Conservation (phyloP, 2,888 invertebrate genomes). For the Tetragonula carbonaria region DNA sequence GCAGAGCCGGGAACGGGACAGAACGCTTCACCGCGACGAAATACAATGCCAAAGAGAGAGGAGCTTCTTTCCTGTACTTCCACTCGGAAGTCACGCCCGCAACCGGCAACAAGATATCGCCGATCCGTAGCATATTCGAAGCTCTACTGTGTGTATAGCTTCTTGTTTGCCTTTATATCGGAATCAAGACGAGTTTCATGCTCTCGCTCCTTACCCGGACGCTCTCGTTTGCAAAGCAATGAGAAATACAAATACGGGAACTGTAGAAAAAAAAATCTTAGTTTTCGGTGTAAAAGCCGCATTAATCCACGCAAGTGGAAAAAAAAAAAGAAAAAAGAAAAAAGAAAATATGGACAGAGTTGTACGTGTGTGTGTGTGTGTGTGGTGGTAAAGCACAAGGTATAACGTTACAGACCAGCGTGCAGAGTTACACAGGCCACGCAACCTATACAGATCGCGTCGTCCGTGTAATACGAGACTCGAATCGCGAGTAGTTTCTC, state of each 20-base stretch:
- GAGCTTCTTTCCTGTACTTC: conserved; percentile 63
- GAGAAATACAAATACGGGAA: no score
- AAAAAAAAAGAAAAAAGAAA: not conserved
- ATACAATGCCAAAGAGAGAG: conserved; percentile 54
- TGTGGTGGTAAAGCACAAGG: conserved; percentile 13
- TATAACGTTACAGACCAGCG: conserved; percentile 49
- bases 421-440: conserved; percentile 50
- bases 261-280: no score
- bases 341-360: not conserved
- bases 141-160: not conserved
- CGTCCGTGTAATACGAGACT: conserved; percentile 47
- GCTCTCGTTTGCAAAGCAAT: not conserved
- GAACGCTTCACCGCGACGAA: conserved; percentile 51
- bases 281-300: not conserved
- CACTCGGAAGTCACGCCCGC: conserved; percentile 42
- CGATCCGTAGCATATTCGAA: not conserved
- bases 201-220: not conserved
- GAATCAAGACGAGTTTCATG: not conserved
- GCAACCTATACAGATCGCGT: conserved; percentile 41
- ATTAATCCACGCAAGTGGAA: not conserved
- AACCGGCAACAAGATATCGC: conserved; percentile 33
- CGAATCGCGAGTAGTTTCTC: conserved; percentile 34
- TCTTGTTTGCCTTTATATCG: not conserved
- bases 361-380: not conserved
- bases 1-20: conserved; percentile 14